Conservation (phyloP, 1,140 invertebrate genomes). For the Ephestia elutella region DNA sequence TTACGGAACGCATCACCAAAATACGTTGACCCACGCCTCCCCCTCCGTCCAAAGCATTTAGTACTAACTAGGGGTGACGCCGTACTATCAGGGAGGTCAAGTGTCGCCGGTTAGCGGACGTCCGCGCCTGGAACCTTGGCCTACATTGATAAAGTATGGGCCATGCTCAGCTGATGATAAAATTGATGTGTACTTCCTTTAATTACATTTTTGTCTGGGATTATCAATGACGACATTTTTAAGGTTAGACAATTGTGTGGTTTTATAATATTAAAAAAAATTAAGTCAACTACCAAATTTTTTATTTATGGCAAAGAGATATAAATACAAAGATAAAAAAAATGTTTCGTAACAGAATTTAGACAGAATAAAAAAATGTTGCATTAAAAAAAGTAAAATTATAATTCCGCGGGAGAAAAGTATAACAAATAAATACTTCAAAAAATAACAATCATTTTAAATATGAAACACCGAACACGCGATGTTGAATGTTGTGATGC, state of each 20-base stretch:
- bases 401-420: not conserved
- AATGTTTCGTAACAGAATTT: too few species aligned
- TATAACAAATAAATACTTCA: not conserved
- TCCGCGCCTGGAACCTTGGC: slow-evolving; percentile 47
- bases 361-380: too few species aligned
- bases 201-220: slow-evolving; percentile 12
- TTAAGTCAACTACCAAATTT: too few species aligned
- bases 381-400: too few species aligned
- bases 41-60: slow-evolving; percentile 10
- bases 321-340: too few species aligned
- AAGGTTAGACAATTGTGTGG: not conserved
- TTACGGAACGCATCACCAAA: slow-evolving; percentile 13
- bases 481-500: not conserved
- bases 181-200: slow-evolving; percentile 44
- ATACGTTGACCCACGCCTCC: slow-evolving; percentile 22
- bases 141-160: slow-evolving; percentile 45
- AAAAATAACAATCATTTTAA: not conserved
- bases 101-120: slow-evolving; percentile 33
- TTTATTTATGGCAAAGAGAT: too few species aligned
- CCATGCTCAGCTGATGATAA: slow-evolving; percentile 37
- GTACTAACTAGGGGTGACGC: slow-evolving; percentile 22
- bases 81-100: slow-evolving; percentile 42
- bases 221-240: not conserved
- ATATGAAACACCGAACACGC: not conserved
- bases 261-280: too few species aligned